phyloP scores from a whole-genome alignment of 2,113 vertebrate genomes.

The Craseonycteris thonglongyai region DNA sequence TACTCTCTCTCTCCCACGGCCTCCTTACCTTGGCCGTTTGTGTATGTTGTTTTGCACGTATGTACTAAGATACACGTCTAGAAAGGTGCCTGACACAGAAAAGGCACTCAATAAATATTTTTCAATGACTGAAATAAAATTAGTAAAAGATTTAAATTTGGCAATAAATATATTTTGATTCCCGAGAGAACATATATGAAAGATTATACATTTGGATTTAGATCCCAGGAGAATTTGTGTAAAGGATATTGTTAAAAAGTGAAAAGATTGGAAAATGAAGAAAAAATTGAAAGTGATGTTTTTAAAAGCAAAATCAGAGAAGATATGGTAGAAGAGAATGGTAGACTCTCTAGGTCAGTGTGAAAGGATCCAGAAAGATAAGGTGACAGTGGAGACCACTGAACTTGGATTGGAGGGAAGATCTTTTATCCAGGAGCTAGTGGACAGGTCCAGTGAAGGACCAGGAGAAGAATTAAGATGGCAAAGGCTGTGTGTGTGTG shows the following conservation, averaged over 20 bases:
- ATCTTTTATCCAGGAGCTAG: not conserved
- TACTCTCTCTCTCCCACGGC: no score
- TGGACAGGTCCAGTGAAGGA: not conserved
- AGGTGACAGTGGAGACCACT: not conserved
- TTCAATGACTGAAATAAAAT: not conserved
- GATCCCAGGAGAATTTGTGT: not conserved
- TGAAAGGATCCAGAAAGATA: not conserved
- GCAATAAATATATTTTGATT: not conserved
- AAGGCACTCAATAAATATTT: not conserved
- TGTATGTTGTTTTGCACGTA: not conserved
- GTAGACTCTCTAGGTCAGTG: not conserved
- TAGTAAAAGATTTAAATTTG: not conserved
- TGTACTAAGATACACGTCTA: not conserved
- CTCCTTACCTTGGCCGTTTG: not conserved
- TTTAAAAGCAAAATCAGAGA: not conserved
- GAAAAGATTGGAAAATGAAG: not conserved
- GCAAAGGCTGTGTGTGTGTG: not conserved
- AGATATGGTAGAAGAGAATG: not conserved
- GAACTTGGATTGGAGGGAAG: not conserved
- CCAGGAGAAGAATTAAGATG: not conserved
- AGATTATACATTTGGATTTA: not conserved
- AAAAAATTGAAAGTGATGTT: not conserved
- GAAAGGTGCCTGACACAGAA: not conserved
- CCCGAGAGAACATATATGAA: not conserved
- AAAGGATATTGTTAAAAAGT: not conserved